Percentiles rank a stretch among this genome's conserved stretches.
phyloP scores from a whole-genome alignment of 2,113 vertebrate genomes.

The Oreocharis arfaki region DNA sequence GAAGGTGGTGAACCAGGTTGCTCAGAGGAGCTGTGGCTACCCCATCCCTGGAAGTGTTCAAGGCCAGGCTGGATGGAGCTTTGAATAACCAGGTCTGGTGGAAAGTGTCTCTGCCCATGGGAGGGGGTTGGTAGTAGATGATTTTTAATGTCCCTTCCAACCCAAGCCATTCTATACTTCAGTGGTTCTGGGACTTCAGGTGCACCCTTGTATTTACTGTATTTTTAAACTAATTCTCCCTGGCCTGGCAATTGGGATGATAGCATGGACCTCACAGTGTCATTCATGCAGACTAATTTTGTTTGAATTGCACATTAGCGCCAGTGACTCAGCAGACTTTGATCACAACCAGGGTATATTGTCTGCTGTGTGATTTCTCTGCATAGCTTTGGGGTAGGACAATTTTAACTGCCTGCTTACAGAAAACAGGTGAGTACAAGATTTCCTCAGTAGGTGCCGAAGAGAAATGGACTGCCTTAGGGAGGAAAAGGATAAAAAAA shows the following conservation, averaged over 20 bases:
- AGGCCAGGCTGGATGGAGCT: not conserved
- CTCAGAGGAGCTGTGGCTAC: not conserved
- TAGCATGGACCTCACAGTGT: not conserved
- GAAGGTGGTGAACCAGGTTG: not conserved
- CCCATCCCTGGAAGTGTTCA: not conserved
- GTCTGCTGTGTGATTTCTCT: not conserved
- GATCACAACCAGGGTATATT: not conserved
- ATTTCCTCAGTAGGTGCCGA: not conserved
- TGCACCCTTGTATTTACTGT: not conserved
- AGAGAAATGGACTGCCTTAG: not conserved
- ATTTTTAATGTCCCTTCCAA: not conserved
- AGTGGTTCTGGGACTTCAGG: not conserved
- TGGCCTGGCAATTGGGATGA: not conserved
- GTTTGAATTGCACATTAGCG: not conserved
- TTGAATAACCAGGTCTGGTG: not conserved
- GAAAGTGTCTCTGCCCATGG: not conserved
- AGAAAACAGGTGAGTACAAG: not conserved
- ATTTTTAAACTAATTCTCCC: not conserved
- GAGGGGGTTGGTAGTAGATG: not conserved
- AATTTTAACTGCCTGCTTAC: not conserved
- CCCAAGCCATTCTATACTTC: not conserved
- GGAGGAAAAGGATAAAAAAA: not conserved
- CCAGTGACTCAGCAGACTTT: not conserved
- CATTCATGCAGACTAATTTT: not conserved
- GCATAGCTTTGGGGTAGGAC: not conserved